A percentile compares a stretch with the other conserved stretches of the same genome.
Evolutionary conservation across 2,888 invertebrate species (phyloP).

Genomic region (Pocota personata): DNA sequence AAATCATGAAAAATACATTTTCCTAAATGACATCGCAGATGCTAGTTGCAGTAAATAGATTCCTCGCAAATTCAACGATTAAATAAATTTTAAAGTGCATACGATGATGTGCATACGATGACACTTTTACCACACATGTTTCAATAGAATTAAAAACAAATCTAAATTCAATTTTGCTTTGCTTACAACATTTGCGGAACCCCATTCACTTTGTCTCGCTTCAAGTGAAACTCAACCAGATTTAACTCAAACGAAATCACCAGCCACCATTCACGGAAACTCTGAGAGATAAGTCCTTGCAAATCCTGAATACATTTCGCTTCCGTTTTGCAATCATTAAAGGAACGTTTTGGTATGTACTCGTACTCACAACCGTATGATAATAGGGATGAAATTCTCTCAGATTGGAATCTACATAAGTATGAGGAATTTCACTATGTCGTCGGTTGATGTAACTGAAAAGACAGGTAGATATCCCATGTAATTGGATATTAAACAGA

Average conservation of each 20-base stretch:
- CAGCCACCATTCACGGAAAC: slow-evolving; percentile 5
- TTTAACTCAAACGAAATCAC: background rate
- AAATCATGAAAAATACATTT: background rate
- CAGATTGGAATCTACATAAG: background rate
- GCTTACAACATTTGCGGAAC: background rate
- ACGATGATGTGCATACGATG: background rate
- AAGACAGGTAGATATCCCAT: background rate
- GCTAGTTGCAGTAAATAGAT: background rate
- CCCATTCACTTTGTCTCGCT: slow-evolving; percentile 7
- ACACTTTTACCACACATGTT: background rate
- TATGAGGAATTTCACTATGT: background rate
- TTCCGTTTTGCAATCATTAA: slow-evolving; percentile 62
- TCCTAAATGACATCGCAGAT: background rate
- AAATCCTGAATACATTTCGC: slow-evolving; percentile 63
- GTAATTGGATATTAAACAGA: slow-evolving; percentile 44
- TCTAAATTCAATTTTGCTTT: slow-evolving; percentile 40
- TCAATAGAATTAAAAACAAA: slow-evolving; percentile 9
- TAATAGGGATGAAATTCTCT: background rate
- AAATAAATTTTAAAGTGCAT: background rate
- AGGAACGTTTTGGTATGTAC: slow-evolving; percentile 22
- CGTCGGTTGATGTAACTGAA: background rate
- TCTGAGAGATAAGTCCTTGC: slow-evolving; percentile 41
- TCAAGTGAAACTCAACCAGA: slow-evolving; percentile 10
- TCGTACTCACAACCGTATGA: background rate
- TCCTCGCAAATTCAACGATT: background rate